These are phyloP conservation scores for Athalia rosae DNA, from an alignment of 2,888 invertebrate genomes.

Conservation along the genomic window DNA sequence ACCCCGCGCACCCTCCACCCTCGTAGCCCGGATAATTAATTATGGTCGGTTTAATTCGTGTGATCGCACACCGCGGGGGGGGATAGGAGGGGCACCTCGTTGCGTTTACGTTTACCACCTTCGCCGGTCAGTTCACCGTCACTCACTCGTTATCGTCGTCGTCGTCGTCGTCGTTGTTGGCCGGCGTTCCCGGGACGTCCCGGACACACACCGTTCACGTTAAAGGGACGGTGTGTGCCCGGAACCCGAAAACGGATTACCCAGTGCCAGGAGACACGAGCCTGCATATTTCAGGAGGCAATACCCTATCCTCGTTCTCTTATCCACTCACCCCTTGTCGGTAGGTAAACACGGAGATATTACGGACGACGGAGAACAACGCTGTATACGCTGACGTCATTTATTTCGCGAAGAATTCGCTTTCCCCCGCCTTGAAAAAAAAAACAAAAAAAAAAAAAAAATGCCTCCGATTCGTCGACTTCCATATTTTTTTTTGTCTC, in stretches of 20 bases:
- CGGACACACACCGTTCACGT: no score
- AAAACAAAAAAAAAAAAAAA: no score
- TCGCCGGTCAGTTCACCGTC: not conserved
- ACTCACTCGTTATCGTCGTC: not conserved
- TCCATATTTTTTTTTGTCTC: no score
- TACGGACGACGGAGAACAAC: no score
- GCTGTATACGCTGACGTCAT: no score
- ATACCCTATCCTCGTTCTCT: not conserved
- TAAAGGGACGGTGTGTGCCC: not conserved
- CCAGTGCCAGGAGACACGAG: no score
- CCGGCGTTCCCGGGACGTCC: no score
- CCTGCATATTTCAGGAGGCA: not conserved
- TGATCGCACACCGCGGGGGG: not conserved
- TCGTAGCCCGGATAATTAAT: slow-evolving; percentile 7
- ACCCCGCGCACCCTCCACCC: not conserved
- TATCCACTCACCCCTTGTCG: not conserved
- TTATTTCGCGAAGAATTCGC: no score
- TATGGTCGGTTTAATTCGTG: slow-evolving; percentile 14
- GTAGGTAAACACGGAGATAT: no score
- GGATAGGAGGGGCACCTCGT: not conserved
- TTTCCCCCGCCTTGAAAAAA: no score
- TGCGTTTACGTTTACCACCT: not conserved
- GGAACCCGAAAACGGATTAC: not conserved
- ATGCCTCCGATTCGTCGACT: no score
- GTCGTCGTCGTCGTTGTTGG: no score